Base-by-base conservation (phyloP, 2,113 vertebrate genomes). In the Cettia cetti region DNA sequence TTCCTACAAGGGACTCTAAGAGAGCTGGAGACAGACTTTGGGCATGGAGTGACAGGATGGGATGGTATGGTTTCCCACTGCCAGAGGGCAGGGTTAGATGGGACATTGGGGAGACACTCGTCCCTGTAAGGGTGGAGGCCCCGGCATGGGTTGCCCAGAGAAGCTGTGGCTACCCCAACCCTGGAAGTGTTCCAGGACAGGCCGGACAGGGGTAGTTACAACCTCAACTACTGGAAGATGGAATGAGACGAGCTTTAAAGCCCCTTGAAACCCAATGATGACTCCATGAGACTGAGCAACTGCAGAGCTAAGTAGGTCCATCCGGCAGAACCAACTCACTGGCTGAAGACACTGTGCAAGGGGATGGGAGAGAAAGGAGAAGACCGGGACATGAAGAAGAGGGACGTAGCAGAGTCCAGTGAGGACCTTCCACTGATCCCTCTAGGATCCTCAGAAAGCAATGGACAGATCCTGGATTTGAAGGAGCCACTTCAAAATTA, bases 271-370 rank as follows among this genome's bases (percentile, higher is more conserved):
- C 27, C 15, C 37, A 33, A 33, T 33, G 35, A 31, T 27, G 31
- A 56, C 39, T 13, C 42, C 44, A 28, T 37, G 37, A 65, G 39
- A 16, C 0, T 22, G 37, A 71, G 30, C 30, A 70, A 50, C 44
- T 7, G 27, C 15, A 24, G 10, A 47, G 57, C 8, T 19, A 28
- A 44, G 49, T 0, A 12, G 57, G 15, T 49, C 26, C 8, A 3
- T 44, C 44, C 44, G 8, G 17, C 53, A 68, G 84, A 59, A 59
- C 15, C 0, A 2, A 14, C 18, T 13, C 20, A 2, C 10, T 37
- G 12, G 57, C 37, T 35, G 42, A 24, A 45, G n/a, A 37, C 26
- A 4, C 28, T 14, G 33, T 0, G 0, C n/a, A 10, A 26, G 7
- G 14, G 17, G 21, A 31, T 3, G 8, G 28, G 0, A 27, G 30